These are phyloP conservation scores for Cichladusa arquata DNA, from an alignment of 2,113 vertebrate species.

Conservation along the genomic window DNA sequence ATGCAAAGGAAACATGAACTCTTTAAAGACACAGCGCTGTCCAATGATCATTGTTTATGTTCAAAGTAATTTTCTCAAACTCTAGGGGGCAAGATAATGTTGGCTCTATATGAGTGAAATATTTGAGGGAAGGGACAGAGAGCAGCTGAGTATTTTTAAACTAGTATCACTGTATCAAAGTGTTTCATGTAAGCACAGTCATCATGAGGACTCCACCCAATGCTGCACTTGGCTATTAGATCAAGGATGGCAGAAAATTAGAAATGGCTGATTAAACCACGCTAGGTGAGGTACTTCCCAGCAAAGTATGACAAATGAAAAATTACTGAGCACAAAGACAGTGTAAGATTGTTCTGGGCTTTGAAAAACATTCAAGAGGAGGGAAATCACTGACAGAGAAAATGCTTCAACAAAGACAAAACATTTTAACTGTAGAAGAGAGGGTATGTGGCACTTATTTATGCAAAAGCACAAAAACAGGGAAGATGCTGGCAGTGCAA, in stretches of 20 bases:
- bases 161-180: background rate
- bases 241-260: background rate
- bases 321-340: background rate
- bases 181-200: fast-evolving
- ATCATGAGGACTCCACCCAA: background rate
- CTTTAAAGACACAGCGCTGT: background rate
- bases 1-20: background rate
- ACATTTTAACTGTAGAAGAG: background rate
- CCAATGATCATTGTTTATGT: background rate
- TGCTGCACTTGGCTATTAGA: background rate
- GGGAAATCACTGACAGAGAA: background rate
- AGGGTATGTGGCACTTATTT: background rate
- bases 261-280: background rate
- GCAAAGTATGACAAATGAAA: background rate
- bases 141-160: background rate
- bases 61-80: background rate
- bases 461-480: background rate
- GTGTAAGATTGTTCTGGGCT: background rate
- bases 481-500: background rate
- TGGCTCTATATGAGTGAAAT: background rate
- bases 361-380: background rate
- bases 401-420: background rate
- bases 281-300: background rate
- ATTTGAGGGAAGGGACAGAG: fast-evolving
- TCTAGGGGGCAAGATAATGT: background rate